Base-by-base conservation (phyloP, 2,888 invertebrate genomes). In the Lagria hirta region DNA sequence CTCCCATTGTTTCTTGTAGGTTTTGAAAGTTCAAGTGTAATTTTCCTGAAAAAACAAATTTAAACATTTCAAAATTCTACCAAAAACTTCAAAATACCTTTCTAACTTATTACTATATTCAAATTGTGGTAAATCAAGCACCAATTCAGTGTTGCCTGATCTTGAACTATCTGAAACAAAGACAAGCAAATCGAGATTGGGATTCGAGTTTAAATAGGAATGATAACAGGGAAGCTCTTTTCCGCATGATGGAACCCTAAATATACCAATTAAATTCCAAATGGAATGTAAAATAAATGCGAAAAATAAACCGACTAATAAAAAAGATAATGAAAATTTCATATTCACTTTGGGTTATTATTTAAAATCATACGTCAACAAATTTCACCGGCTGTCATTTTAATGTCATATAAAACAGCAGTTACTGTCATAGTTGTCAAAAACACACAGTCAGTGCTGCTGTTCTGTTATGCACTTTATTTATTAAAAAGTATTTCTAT, bases 1-100 rank as follows among this genome's bases (percentile, higher is more conserved):
- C 88, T 86, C 1, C 95, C 96, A 76, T 96, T 96, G 42, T 83
- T 80, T 7, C 87, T 76, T 0, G 88, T 89, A 66, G 80, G 81
- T 12, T 73, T 70, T 2, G 93, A 89, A 51, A 95, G 73, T 50
- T 81, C 76, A 35, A 95, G 68, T 35, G 73, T 75, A 14, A 90
- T 63, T 30, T 79, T 76, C 58, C 90, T 90, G 65, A 24, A 72
- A 71, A 57, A 37, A 16, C 5, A 14, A 7, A 4, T 11, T 20
- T 24, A 7, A 27, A 45, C 36, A 33, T 20, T 38, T 2, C 3
- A 16, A 12, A 29, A 28, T 21, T 44, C 44, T n/a, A n/a, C n/a
- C n/a, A n/a, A n/a, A n/a, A n/a, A n/a, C 36, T 23, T 28, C 4
- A 23, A 35, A 23, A 42, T 22, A 81, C 78, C 73, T 73, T 59